A percentile compares a stretch with the other conserved stretches of the same genome.
Conservation (phyloP, 2,888 invertebrate genomes). For the Athalia circularis region DNA sequence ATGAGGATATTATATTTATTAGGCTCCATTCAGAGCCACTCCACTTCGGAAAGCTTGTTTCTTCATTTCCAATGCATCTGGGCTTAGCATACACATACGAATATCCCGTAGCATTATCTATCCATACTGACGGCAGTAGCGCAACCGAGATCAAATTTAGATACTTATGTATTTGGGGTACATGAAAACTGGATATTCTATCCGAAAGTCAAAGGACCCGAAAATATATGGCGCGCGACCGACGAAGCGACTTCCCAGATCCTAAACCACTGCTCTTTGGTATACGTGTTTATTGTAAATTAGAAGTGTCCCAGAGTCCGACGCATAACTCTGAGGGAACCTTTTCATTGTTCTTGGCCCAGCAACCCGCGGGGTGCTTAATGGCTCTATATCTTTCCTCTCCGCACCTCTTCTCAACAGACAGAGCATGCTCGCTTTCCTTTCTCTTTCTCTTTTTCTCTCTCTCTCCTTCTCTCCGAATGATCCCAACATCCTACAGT, state of each 20-base stretch:
- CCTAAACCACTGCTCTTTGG: background rate
- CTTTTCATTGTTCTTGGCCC: conserved; percentile 53
- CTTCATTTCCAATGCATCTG: conserved; percentile 29
- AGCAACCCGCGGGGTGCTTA: conserved; percentile 37
- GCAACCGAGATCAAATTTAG: conserved; percentile 3
- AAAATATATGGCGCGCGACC: conserved; percentile 18
- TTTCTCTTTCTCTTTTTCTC: background rate
- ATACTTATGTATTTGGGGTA: background rate
- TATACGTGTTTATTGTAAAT: conserved; percentile 25
- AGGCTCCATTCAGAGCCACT: conserved; percentile 20
- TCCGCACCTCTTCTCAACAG: conserved; percentile 15
- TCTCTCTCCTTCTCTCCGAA: background rate
- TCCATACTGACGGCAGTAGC: conserved; percentile 4
- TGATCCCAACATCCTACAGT: background rate
- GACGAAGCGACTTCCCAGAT: conserved; percentile 8
- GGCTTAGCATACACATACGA: background rate
- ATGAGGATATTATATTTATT: conserved; percentile 23
- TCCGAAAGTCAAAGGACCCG: background rate
- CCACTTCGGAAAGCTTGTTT: conserved; percentile 1
- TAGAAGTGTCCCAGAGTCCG: conserved; percentile 5
- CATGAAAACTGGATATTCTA: background rate
- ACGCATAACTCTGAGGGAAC: conserved; percentile 44
- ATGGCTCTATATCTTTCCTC: conserved; percentile 31
- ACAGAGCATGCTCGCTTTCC: background rate
- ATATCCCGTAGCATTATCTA: background rate